phyloP scores from a whole-genome alignment of 2,797 vertebrate species.

The Rhynchonycteris naso region DNA sequence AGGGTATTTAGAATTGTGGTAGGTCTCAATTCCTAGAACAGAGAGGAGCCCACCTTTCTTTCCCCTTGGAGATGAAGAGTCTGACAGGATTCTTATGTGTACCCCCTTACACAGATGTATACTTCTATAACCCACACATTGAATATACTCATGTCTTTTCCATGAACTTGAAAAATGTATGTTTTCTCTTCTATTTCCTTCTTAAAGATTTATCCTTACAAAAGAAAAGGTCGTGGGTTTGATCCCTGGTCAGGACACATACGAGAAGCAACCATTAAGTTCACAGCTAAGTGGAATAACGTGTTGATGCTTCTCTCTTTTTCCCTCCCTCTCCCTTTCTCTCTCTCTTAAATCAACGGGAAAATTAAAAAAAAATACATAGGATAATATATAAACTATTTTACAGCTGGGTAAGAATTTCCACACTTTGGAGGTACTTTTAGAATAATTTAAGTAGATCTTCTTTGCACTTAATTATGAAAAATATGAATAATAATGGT shows the following conservation, averaged over 20 bases:
- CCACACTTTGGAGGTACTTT: background rate
- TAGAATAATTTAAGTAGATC: background rate
- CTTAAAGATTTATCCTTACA: conserved; percentile 1
- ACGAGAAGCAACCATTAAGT: too few relatives aligned
- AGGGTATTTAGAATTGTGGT: background rate
- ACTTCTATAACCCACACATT: background rate
- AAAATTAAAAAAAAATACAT: background rate
- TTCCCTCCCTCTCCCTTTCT: too few relatives aligned
- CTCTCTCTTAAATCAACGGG: background rate
- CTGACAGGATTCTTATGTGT: background rate
- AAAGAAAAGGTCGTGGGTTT: background rate
- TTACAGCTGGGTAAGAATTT: background rate
- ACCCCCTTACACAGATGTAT: background rate
- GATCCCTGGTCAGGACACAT: too few relatives aligned
- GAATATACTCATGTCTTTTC: background rate
- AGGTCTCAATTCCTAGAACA: background rate
- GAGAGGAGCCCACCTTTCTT: background rate
- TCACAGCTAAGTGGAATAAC: too few relatives aligned
- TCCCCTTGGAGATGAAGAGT: background rate
- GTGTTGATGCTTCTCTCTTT: too few relatives aligned
- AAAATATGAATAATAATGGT: background rate
- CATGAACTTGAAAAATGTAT: background rate
- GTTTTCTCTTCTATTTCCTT: background rate
- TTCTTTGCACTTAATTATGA: background rate
- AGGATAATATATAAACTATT: background rate